These are phyloP conservation scores for Climacteris rufus DNA, from an alignment of 2,113 vertebrate species.

Conservation along the genomic window DNA sequence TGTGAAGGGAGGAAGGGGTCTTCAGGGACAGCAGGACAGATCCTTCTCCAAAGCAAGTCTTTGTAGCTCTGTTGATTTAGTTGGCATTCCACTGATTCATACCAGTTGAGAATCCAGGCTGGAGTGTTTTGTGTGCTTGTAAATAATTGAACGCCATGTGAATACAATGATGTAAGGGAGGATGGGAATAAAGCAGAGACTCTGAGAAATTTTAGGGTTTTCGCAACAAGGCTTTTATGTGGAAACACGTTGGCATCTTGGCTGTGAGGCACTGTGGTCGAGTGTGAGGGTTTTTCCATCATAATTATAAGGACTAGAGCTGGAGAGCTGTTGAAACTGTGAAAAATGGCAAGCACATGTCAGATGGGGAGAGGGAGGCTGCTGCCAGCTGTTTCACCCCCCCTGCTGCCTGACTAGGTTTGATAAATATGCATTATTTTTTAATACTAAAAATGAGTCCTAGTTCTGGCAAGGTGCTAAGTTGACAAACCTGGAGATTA, in stretches of 20 bases:
- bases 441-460: slow-evolving; percentile 15
- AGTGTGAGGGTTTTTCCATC: not conserved
- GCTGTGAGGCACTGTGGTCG: not conserved
- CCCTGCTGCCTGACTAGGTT: not conserved
- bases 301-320: slow-evolving; percentile 18
- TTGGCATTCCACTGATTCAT: slow-evolving; percentile 19
- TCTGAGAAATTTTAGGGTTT: not conserved
- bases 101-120: slow-evolving; percentile 4
- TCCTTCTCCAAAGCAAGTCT: not conserved
- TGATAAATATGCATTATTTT: slow-evolving; percentile 36
- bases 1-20: not conserved
- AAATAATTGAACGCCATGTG: slow-evolving; percentile 40
- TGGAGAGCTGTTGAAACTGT: slow-evolving; percentile 18
- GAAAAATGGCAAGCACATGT: slow-evolving; percentile 21
- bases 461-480: slow-evolving; percentile 27
- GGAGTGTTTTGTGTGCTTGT: slow-evolving; percentile 43
- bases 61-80: slow-evolving; percentile 15
- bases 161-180: slow-evolving; percentile 30
- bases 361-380: slow-evolving; percentile 16
- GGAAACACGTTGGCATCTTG: slow-evolving; percentile 9
- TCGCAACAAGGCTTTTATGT: not conserved
- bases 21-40: not conserved
- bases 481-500: slow-evolving; percentile 14
- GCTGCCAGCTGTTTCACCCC: slow-evolving; percentile 27
- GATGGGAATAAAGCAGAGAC: slow-evolving; percentile 20